Evolutionary conservation across 2,113 vertebrate species (phyloP), one percentile per base, ranked within the genome.

Genomic region (Noctilio leporinus): DNA sequence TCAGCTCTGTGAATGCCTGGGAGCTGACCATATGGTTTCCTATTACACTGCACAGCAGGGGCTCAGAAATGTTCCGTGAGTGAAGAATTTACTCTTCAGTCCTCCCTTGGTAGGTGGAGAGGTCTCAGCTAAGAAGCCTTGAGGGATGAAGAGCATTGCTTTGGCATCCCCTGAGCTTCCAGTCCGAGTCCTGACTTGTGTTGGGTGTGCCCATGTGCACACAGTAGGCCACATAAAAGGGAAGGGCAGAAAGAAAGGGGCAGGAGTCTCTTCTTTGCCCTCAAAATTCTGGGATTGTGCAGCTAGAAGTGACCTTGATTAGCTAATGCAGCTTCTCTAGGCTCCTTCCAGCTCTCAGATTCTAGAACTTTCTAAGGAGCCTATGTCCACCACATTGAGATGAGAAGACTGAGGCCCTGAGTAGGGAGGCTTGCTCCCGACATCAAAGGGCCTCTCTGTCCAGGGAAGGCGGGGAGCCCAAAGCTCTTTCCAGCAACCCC

Each of bases 401-500:
- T 40, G 65, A 12, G 45, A 40, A 96, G n/a, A 35, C 65, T 1
- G 7, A 81, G 65, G 76, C 81, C 81, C 88, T 76, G 26, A 86
- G 57, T 53, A 75, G 55, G 24, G 62, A 96, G 35, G 11, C 57
- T 76, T 80, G 53, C n/a, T 94, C 86, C 89, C 33, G 22, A 94
- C 20, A 57, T 95, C 69, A 89, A 75, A 62, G 62, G 64, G 49
- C 55, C 69, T 22, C 75, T 78, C 93, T 11, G 47, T 51, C 93
- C 35, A 53, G 38, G 78, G 81, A 55, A 72, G 49, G 85, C 85
- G 33, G 59, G 53, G 62, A 83, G 64, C 65, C 86, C 81, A 78
- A 78, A 72, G 38, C 75, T 65, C 90, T 94, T 91, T 93, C 93
- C 95, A 96, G 91, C 85, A 94, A 92, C 84, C 82, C 83, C 83